Conservation (phyloP, 2,797 vertebrate genomes). For the Muscicapa striata region DNA sequence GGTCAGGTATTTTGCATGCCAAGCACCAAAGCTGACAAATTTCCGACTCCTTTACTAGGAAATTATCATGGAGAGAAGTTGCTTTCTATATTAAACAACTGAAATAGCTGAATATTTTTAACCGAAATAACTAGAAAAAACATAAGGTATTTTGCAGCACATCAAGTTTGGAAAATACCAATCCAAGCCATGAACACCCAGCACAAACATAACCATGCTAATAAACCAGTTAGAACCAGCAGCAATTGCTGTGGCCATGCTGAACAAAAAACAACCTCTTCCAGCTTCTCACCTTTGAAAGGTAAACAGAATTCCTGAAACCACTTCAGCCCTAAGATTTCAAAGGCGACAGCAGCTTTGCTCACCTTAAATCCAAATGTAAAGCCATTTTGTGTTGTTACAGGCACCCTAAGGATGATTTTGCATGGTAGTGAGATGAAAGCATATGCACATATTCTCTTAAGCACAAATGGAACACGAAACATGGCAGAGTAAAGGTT, state of each 20-base stretch:
- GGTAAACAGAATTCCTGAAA: slow-evolving; percentile 37
- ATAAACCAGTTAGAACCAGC: neutral
- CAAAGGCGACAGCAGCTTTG: neutral
- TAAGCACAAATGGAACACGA: slow-evolving; percentile 40
- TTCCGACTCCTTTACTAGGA: slow-evolving; percentile 32
- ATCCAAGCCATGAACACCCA: neutral
- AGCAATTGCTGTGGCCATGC: neutral
- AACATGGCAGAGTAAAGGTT: slow-evolving; percentile 62
- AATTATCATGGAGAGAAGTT: slow-evolving; percentile 29
- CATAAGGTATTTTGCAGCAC: neutral
- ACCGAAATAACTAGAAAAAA: neutral
- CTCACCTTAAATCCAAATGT: slow-evolving; percentile 19
- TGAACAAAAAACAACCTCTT: neutral
- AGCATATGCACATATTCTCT: slow-evolving; percentile 3
- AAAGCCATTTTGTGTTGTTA: neutral
- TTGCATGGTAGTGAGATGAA: neutral
- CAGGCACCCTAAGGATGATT: slow-evolving; percentile 32
- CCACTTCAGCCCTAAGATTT: slow-evolving; percentile 8
- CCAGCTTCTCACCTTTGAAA: neutral
- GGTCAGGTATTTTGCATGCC: slow-evolving; percentile 29
- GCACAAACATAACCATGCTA: neutral
- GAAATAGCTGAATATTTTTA: neutral
- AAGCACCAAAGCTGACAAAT: neutral
- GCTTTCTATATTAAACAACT: neutral
- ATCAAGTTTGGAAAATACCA: neutral